Evolutionary conservation across 2,113 vertebrate species (phyloP), one percentile per base, ranked within the genome.

Genomic region (Neogobius melanostomus): DNA sequence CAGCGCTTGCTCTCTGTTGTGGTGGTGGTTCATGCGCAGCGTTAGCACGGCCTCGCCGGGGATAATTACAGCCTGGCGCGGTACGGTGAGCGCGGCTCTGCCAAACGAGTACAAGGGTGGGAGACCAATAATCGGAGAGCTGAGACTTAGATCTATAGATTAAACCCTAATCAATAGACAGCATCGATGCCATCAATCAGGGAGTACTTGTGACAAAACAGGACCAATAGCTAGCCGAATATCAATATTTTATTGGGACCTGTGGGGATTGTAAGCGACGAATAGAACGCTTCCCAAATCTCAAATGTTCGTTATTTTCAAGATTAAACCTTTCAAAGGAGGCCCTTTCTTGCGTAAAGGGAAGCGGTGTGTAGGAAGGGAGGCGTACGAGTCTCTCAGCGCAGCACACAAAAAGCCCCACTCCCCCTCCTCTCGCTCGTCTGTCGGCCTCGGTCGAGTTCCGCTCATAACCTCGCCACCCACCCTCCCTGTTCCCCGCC

Each of bases 381-480:
- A 82, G 84, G 82, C 75, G 76, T 84, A 60, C 74, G 87, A 81
- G 80, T 82, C 82, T 83, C 80, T 87, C 86, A 84, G 89, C 89
- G 87, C 85, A 79, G 86, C 84, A 84, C 84, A 84, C 84, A 81
- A 88, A 83, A 84, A 79, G 77, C 66, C 77, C 56, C 56, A 3
- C 14, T 57, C n/a, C 65, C 74, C 17, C 43, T 61, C 17, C 8
- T 6, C 57, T 44, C 52, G 7, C 54, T 46, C 82, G 88, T 87
- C 89, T 91, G 86, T 90, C 89, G 86, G 91, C 80, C 76, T 91
- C 89, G 87, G 84, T 87, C 80, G 86, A 91, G 89, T 89, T 90
- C 85, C 87, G 85, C 87, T 90, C 88, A 86, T 91, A 87, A 88
- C 83, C 87, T 86, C 85, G 76, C 89, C 87, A 88, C 87, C 89